Evolutionary conservation across 2,888 invertebrate genomes (phyloP).

Genomic region (Clanis bilineata): DNA sequence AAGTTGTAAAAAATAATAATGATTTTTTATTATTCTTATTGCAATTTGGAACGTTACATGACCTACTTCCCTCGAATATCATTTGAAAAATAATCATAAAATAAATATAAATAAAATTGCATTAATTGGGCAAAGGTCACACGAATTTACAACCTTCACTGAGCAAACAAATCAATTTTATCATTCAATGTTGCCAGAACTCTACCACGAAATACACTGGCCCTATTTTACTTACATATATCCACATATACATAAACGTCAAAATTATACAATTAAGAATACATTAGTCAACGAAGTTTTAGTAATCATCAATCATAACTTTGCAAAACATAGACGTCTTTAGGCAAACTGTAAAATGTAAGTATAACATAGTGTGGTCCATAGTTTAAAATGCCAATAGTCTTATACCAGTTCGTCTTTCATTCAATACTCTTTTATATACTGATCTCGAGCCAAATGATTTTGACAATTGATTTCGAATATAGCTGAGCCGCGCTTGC

Average conservation of each 20-base stretch:
- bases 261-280: neutral
- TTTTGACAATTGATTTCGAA: too few species aligned
- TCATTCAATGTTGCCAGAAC: constrained; percentile 37
- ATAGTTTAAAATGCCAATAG: neutral
- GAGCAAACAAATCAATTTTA: constrained; percentile 61
- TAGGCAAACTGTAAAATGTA: neutral
- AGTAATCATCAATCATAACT: neutral
- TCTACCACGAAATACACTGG: neutral
- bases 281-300: neutral
- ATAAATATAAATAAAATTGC: neutral
- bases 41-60: neutral
- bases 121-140: constrained; percentile 12
- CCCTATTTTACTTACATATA: neutral
- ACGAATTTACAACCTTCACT: constrained; percentile 68
- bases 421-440: too few species aligned
- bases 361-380: neutral
- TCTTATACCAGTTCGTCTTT: neutral
- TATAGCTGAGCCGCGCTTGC: too few species aligned
- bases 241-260: neutral
- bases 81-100: neutral
- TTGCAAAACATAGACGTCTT: neutral
- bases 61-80: neutral
- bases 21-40: neutral
- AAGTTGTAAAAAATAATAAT: too few species aligned
- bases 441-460: too few species aligned